Percentiles rank a stretch among this genome's conserved stretches.
Conservation (phyloP, 2,113 vertebrate species). For the Protobothrops mucrosquamatus region DNA sequence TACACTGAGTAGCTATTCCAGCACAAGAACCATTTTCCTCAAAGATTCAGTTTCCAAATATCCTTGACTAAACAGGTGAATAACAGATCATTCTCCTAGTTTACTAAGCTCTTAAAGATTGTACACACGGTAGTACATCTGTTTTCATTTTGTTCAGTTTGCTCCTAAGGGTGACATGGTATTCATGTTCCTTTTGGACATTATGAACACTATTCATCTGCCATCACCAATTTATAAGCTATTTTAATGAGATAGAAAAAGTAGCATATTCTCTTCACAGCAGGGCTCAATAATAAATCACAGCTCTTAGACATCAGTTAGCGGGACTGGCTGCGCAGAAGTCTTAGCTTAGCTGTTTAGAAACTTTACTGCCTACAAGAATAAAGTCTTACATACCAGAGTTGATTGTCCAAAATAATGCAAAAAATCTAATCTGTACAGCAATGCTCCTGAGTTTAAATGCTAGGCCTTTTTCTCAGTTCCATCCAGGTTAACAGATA, state of each 20-base stretch:
- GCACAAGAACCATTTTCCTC: neutral
- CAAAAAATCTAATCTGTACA: neutral
- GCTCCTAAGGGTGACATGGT: constrained; percentile 11
- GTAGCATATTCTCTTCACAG: neutral
- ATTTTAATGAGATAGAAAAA: neutral
- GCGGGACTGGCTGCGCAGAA: too few relatives aligned
- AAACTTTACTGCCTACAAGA: too few relatives aligned
- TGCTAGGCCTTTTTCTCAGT: neutral
- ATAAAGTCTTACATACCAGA: neutral
- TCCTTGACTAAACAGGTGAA: constrained; percentile 11
- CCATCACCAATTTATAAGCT: constrained; percentile 10
- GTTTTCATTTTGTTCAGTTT: neutral
- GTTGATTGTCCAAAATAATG: neutral
- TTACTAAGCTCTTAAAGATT: neutral
- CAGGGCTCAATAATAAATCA: neutral
- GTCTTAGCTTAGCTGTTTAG: constrained; percentile 14
- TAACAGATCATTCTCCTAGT: neutral
- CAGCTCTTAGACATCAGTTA: too few relatives aligned
- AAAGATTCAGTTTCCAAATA: constrained; percentile 17
- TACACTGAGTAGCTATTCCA: neutral
- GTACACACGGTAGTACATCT: neutral
- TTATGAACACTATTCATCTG: neutral
- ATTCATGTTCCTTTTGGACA: neutral
- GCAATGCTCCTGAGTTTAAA: neutral
- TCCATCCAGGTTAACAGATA: neutral